These are phyloP conservation scores for Disparrhopalites patrizii DNA, from an alignment of 2,888 invertebrate genomes.

Conservation along the genomic window DNA sequence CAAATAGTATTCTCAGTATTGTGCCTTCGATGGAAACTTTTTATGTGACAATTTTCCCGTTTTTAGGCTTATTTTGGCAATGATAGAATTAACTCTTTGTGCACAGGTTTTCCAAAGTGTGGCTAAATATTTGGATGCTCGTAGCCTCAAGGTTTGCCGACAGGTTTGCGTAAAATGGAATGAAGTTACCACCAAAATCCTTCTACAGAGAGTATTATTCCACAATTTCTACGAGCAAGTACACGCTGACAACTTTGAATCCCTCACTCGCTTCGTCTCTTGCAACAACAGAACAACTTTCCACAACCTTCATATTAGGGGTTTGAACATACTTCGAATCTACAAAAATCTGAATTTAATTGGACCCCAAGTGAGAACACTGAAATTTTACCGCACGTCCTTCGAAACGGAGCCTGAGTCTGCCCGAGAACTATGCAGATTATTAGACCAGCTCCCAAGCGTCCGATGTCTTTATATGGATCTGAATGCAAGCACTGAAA, in stretches of 20 bases:
- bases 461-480: slow-evolving; percentile 1
- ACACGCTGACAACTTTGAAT: slow-evolving; percentile 6
- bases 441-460: neutral
- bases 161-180: slow-evolving; percentile 8
- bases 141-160: neutral
- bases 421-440: neutral
- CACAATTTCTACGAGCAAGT: slow-evolving; percentile 15
- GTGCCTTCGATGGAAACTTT: no score
- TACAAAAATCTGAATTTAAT: slow-evolving; percentile 6
- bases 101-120: neutral
- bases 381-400: slow-evolving; percentile 11
- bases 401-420: slow-evolving; percentile 13
- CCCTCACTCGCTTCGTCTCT: neutral
- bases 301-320: slow-evolving; percentile 3
- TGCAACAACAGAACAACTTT: neutral
- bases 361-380: neutral
- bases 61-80: no score
- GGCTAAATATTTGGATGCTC: slow-evolving; percentile 2
- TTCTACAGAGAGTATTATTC: slow-evolving; percentile 3
- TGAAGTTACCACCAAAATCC: neutral
- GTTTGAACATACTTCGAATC: neutral
- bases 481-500: slow-evolving; percentile 1
- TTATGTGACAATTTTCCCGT: neutral
- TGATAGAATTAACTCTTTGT: neutral
- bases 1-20: no score